Percentiles rank a stretch among this genome's conserved stretches.
phyloP scores from a whole-genome alignment of 2,797 vertebrate genomes.

The Nyctalus aviator region DNA sequence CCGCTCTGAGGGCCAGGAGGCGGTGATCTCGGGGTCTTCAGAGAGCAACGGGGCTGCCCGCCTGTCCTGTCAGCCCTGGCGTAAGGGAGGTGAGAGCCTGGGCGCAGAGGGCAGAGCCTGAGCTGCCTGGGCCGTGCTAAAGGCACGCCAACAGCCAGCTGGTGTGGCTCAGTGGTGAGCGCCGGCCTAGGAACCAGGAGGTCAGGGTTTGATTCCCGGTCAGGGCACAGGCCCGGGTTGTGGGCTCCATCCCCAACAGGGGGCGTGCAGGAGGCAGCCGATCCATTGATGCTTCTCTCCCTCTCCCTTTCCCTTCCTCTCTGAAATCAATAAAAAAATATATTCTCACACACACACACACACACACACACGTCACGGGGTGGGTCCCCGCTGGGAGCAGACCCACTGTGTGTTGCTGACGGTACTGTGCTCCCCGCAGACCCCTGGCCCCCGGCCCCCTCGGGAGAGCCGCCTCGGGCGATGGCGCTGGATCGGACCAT shows the following conservation, averaged over 20 bases:
- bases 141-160: neutral
- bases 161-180: no score
- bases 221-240: no score
- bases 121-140: neutral
- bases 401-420: neutral
- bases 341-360: no score
- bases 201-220: no score
- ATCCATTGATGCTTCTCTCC: no score
- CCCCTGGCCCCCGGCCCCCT: neutral
- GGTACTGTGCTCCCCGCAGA: neutral
- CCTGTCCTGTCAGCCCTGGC: neutral
- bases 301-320: no score
- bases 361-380: neutral
- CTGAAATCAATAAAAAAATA: no score
- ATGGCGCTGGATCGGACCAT: neutral
- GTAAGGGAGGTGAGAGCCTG: neutral
- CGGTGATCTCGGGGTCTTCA: neutral
- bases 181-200: no score
- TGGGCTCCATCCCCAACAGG: no score
- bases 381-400: neutral
- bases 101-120: neutral
- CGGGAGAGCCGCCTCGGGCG: neutral
- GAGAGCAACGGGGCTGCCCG: neutral
- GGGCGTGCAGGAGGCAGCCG: no score
- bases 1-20: neutral